phyloP scores from a whole-genome alignment of 2,113 vertebrate species.

The Actenoides lindsayi region DNA sequence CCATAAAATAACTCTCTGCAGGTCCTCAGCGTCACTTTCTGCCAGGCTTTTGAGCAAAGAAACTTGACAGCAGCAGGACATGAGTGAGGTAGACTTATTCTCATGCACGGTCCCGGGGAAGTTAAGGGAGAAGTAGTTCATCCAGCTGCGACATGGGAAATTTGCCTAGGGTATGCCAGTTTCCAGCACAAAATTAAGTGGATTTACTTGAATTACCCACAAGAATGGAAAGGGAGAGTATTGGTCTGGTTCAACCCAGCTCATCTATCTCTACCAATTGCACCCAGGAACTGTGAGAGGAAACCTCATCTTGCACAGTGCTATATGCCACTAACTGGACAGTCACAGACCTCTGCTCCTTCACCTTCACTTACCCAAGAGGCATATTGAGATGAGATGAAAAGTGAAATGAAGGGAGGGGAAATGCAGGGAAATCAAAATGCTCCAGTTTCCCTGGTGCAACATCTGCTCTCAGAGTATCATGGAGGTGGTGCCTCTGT shows the following conservation, averaged over 20 bases:
- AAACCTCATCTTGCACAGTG: background rate
- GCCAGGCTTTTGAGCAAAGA: background rate
- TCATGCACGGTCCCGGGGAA: background rate
- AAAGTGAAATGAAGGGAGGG: background rate
- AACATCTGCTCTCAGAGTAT: background rate
- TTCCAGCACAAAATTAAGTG: background rate
- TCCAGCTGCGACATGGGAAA: background rate
- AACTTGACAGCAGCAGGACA: background rate
- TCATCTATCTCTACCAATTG: background rate
- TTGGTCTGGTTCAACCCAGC: background rate
- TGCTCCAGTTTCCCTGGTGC: background rate
- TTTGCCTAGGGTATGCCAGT: background rate
- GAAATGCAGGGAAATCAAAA: background rate
- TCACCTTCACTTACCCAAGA: background rate
- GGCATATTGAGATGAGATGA: background rate
- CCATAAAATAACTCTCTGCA: background rate
- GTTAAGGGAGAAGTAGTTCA: background rate
- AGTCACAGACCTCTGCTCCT: background rate
- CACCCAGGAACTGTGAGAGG: background rate
- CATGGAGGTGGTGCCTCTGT: background rate
- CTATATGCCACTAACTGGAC: background rate
- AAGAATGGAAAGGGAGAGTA: background rate
- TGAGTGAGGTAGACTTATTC: accelerated
- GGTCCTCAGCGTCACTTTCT: background rate
- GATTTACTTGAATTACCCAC: background rate